These are phyloP conservation scores for Babylonia areolata DNA, from an alignment of 1,140 invertebrate species.

Conservation along the genomic window DNA sequence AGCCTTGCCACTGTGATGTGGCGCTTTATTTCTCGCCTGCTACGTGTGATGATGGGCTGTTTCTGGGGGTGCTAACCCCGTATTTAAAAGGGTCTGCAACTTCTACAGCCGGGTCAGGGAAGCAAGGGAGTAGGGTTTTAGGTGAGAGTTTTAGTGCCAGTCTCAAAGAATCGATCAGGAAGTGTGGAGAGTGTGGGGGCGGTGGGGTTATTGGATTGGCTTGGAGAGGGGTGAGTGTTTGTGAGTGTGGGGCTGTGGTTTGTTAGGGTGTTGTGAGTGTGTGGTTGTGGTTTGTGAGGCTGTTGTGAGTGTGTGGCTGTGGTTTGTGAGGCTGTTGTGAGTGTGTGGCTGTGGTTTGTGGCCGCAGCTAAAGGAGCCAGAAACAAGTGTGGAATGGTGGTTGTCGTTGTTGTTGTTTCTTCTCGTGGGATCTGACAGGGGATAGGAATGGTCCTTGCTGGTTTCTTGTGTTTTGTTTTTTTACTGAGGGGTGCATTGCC, in stretches of 20 bases:
- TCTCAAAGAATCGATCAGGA: neutral
- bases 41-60: neutral
- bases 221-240: too few species aligned
- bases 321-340: neutral
- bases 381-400: neutral
- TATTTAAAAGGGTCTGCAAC: neutral
- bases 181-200: neutral
- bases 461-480: too few species aligned
- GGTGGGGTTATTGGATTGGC: too few species aligned
- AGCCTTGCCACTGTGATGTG: neutral
- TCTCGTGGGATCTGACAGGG: neutral
- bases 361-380: neutral
- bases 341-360: neutral
- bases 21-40: slow-evolving; percentile 4
- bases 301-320: neutral
- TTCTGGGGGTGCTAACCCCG: neutral
- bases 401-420: too few species aligned
- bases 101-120: neutral
- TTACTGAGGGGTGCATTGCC: neutral
- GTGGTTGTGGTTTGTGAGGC: too few species aligned
- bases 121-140: neutral
- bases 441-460: too few species aligned
- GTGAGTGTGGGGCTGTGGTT: too few species aligned
- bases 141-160: slow-evolving; percentile 9
- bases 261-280: too few species aligned